Conservation (phyloP, 2,797 vertebrate species). For the Notoglanidium macrostoma region DNA sequence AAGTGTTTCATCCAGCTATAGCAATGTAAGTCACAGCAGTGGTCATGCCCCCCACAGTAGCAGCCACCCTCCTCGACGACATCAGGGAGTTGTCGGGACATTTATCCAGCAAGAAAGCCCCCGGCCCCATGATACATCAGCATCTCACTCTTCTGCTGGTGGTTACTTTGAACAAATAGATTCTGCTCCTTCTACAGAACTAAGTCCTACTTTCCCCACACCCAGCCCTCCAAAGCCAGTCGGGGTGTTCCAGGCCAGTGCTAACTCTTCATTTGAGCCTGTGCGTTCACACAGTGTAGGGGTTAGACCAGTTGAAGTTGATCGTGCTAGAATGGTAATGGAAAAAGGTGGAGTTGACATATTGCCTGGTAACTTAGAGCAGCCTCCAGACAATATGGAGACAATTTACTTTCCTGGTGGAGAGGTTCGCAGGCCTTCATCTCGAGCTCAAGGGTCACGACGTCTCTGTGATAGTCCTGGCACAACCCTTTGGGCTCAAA, state of each 20-base stretch:
- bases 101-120: slow-evolving; percentile 97
- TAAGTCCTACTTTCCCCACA: slow-evolving; percentile 71
- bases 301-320: slow-evolving; percentile 83
- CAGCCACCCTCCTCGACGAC: slow-evolving; percentile 64
- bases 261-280: slow-evolving; percentile 97
- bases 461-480: slow-evolving; percentile 95
- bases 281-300: slow-evolving; percentile 87
- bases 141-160: slow-evolving; percentile 59
- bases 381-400: slow-evolving; percentile 95
- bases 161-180: slow-evolving; percentile 96
- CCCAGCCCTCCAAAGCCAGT: slow-evolving; percentile 95
- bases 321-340: slow-evolving; percentile 86
- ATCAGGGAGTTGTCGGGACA: slow-evolving; percentile 82
- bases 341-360: slow-evolving; percentile 76
- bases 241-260: slow-evolving; percentile 92
- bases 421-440: slow-evolving; percentile 62
- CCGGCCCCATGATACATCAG: slow-evolving; percentile 74
- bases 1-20: slow-evolving; percentile 88
- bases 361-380: slow-evolving; percentile 88
- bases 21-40: slow-evolving; percentile 84
- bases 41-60: slow-evolving; percentile 61
- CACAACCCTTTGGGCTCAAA: slow-evolving; percentile 94
- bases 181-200: slow-evolving; percentile 81
- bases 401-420: slow-evolving; percentile 78
- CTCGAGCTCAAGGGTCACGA: slow-evolving; percentile 71